Conservation (phyloP, 2,113 vertebrate genomes). For the Oryzias curvinotus region DNA sequence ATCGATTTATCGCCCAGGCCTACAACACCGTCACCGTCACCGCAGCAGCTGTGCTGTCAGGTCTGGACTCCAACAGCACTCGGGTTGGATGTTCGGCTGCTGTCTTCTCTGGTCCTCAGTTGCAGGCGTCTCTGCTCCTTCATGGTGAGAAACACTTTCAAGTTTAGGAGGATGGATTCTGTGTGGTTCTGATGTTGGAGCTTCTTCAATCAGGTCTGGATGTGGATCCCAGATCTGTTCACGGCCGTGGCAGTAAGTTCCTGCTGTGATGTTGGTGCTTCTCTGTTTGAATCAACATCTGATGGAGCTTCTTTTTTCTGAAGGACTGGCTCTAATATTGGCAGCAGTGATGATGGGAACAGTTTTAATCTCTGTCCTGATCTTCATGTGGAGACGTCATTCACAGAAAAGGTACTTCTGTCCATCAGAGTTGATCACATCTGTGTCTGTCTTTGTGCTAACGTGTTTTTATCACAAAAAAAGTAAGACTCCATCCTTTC, state of each 20-base stretch:
- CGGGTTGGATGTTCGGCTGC: constrained; percentile 24
- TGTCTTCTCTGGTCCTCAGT: constrained; percentile 11
- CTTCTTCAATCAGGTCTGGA: not conserved
- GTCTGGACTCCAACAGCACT: not conserved
- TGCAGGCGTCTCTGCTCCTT: not conserved
- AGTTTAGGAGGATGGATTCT: not conserved
- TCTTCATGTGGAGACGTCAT: too few relatives aligned
- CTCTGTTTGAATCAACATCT: not conserved
- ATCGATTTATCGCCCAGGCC: too few relatives aligned
- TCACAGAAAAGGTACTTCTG: too few relatives aligned
- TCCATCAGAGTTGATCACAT: too few relatives aligned
- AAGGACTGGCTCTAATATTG: not conserved
- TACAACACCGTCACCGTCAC: constrained; percentile 44
- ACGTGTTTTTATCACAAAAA: too few relatives aligned
- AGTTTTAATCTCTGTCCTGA: too few relatives aligned
- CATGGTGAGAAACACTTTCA: not conserved
- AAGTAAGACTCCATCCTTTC: not conserved
- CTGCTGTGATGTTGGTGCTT: too few relatives aligned
- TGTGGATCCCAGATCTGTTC: too few relatives aligned
- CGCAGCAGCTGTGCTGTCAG: constrained; percentile 11
- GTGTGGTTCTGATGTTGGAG: not conserved
- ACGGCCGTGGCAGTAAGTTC: not conserved
- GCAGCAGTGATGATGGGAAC: not conserved
- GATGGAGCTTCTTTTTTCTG: not conserved
- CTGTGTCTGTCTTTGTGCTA: too few relatives aligned